A percentile compares a stretch with the other conserved stretches of the same genome.
phyloP scores from a whole-genome alignment of 2,113 vertebrate species.

The Stegostoma tigrinum region DNA sequence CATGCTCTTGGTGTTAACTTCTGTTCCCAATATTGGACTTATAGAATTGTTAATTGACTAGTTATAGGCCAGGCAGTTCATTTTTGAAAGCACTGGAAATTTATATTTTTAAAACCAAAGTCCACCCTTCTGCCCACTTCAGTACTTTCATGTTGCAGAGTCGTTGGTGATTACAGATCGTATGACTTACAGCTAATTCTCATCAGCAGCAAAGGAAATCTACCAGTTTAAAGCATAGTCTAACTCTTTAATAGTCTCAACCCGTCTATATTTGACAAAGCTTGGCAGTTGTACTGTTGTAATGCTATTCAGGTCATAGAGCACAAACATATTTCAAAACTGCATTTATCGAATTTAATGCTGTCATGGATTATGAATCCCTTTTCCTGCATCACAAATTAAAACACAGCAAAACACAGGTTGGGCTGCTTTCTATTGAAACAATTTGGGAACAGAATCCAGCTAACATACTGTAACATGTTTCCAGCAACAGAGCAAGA shows the following conservation, averaged over 20 bases:
- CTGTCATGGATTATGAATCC: not conserved
- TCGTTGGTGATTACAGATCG: not conserved
- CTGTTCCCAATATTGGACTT: not conserved
- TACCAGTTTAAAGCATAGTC: not conserved
- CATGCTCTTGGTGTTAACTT: not conserved
- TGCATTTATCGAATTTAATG: too few species aligned
- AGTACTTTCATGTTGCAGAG: not conserved
- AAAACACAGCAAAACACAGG: not conserved
- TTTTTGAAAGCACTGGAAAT: not conserved
- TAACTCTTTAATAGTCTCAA: not conserved
- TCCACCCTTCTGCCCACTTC: not conserved
- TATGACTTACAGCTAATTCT: not conserved
- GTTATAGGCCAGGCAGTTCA: not conserved
- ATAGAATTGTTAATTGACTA: not conserved
- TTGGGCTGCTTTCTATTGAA: not conserved
- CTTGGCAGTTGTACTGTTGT: not conserved
- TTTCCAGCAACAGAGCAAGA: not conserved
- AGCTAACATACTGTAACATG: not conserved
- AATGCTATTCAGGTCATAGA: not conserved
- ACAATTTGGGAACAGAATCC: not conserved
- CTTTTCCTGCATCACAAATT: not conserved
- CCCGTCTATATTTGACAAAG: not conserved
- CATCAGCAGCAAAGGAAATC: not conserved
- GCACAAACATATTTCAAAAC: not conserved
- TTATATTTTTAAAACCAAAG: not conserved